Evolutionary conservation across 2,888 invertebrate genomes (phyloP).

Genomic region (Chelonus formosanus): DNA sequence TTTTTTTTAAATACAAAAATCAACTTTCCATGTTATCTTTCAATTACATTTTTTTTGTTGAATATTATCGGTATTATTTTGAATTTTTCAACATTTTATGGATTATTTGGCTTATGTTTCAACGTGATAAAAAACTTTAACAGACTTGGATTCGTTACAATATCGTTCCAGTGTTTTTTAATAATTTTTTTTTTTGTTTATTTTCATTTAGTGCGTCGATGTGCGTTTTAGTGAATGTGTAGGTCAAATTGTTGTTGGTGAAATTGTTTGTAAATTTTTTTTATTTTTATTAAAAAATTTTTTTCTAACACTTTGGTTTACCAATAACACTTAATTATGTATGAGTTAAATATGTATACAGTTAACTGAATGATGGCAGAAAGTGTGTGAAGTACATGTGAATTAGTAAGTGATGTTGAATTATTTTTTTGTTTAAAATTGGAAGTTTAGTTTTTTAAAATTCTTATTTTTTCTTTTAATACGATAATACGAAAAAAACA

Average conservation of each 20-base stretch:
- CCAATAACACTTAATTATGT: too few relatives aligned
- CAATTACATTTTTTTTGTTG: conserved; percentile 32
- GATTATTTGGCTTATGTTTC: conserved; percentile 24
- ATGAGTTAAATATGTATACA: too few relatives aligned
- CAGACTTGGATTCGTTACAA: conserved; percentile 36
- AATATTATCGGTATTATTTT: conserved; percentile 32
- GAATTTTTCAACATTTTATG: conserved; percentile 33
- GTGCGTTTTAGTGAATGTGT: conserved; percentile 40
- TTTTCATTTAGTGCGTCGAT: conserved; percentile 32
- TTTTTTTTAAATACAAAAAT: conserved; percentile 42
- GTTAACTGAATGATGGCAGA: not conserved
- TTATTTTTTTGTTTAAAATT: conserved; percentile 23
- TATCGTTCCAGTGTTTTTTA: conserved; percentile 8
- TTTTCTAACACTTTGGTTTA: not conserved
- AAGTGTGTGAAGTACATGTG: too few relatives aligned
- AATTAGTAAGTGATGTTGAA: not conserved
- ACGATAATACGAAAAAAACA: conserved; percentile 47
- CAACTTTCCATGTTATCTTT: conserved; percentile 42
- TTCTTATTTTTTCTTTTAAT: conserved; percentile 24
- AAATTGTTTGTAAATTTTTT: not conserved
- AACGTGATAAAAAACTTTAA: conserved; percentile 39
- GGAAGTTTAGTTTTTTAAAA: conserved; percentile 4
- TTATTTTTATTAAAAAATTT: conserved; percentile 1
- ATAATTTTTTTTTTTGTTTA: too few relatives aligned
- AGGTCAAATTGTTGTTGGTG: conserved; percentile 8